Conservation (phyloP, 2,797 vertebrate species). For the Leucoraja ocellata region DNA sequence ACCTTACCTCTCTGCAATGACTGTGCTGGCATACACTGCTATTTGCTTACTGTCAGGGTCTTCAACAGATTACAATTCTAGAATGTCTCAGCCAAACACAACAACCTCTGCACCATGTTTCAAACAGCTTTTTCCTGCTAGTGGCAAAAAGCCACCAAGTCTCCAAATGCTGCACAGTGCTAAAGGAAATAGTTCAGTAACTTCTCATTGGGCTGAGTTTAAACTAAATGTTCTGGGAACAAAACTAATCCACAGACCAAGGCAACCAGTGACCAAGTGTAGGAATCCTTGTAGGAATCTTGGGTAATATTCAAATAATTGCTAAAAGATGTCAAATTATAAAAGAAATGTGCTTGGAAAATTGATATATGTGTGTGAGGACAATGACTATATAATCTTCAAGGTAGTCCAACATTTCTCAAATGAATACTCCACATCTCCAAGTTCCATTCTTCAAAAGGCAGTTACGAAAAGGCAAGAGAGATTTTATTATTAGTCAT, state of each 20-base stretch:
- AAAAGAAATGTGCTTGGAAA: not conserved
- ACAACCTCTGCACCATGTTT: not conserved
- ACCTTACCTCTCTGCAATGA: not conserved
- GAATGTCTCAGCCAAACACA: not conserved
- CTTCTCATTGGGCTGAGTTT: not conserved
- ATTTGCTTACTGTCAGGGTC: not conserved
- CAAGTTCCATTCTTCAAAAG: not conserved
- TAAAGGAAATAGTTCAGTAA: not conserved
- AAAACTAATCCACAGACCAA: not conserved
- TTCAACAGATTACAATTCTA: not conserved
- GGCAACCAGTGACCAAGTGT: not conserved
- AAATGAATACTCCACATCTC: not conserved
- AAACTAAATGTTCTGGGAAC: not conserved
- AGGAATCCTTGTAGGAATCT: not conserved
- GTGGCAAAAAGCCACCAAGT: too few species aligned
- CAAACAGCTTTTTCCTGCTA: not conserved
- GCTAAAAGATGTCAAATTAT: not conserved
- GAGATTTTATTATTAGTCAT: not conserved
- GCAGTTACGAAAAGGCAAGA: not conserved
- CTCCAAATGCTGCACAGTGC: not conserved
- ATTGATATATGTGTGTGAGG: not conserved
- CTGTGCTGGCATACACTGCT: not conserved
- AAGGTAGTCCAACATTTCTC: not conserved
- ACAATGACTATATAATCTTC: not conserved
- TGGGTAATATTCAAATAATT: not conserved